Base-by-base conservation (phyloP, 2,113 vertebrate species). In the Lanius collurio region DNA sequence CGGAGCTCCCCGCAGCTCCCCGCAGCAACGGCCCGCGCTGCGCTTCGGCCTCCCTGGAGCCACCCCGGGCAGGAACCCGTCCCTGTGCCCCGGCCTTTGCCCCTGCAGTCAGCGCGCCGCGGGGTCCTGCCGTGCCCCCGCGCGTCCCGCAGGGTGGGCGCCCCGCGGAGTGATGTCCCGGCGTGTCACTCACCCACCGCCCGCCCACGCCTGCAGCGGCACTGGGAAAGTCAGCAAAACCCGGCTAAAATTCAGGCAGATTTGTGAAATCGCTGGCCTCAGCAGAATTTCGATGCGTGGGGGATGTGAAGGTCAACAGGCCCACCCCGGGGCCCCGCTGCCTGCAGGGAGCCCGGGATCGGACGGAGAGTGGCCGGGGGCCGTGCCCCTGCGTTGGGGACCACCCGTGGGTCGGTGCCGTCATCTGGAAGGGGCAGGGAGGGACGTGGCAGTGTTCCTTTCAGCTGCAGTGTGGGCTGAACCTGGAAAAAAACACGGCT, bases 121-220 rank as follows among this genome's bases (percentile, higher is more conserved):
- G 28, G 28, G 17, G 20, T 18, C 10, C 47, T 19, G 67, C 60
- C 57, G 27, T 7, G 35, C 30, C 64, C 41, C 12, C 2, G 2
- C 21, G 0, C 1, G 15, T 22, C 12, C 23, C 5, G 26, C 60
- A 3, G 39, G 5, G 3, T 2, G 16, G 22, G 68, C 53, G 2
- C 15, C 39, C 15, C 19, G 0, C 16, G 3, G 17, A 2, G 56
- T 0, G 47, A 5, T 18, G 39, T 8, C 56, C 55, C 13, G 0
- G 21, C 8, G 6, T 7, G 73, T 11, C 42, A 1, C 64, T 17
- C 39, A 0, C 41, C 31, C 78, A 1, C 9, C 15, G 10, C 13
- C 39, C 17, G 2, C 44, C 46, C 71, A 1, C 7, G 35, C 49
- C 64, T 24, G 53, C 67, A 2, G 73, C 26, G 5, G 67, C 27